A percentile compares a stretch with the other conserved stretches of the same genome.
These are phyloP conservation scores for Hyperopisus bebe DNA, from an alignment of 2,113 vertebrate species.

Conservation along the genomic window DNA sequence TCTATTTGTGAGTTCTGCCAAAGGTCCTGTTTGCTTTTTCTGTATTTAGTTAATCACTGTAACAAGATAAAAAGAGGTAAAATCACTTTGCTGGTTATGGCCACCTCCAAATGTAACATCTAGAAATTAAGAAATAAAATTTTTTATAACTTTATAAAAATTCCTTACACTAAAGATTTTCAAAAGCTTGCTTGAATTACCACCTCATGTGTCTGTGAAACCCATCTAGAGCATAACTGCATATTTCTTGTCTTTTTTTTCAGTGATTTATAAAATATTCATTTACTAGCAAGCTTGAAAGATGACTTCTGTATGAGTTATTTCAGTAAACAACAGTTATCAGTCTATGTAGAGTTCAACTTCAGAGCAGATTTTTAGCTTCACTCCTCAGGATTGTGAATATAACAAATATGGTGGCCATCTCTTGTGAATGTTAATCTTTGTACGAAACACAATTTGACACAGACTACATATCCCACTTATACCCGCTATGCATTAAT, in stretches of 20 bases:
- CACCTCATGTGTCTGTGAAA: neutral
- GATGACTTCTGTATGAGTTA: neutral
- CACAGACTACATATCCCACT: neutral
- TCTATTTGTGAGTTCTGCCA: constrained; percentile 7
- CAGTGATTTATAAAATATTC: constrained; percentile 13
- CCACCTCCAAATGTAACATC: neutral
- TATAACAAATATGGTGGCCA: neutral
- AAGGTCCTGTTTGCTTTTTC: neutral
- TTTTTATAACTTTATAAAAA: neutral
- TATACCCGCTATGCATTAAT: neutral
- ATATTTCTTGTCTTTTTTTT: neutral
- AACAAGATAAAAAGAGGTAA: neutral
- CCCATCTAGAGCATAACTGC: neutral
- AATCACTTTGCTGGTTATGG: neutral
- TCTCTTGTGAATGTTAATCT: neutral
- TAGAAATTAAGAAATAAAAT: neutral
- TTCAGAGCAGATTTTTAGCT: neutral
- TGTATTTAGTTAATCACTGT: neutral
- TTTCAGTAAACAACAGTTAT: neutral
- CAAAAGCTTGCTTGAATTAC: neutral
- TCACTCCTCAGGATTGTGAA: neutral
- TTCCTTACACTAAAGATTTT: neutral
- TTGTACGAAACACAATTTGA: neutral
- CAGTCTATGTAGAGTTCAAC: neutral
- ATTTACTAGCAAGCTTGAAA: neutral